phyloP scores from a whole-genome alignment of 2,888 invertebrate genomes.

The Oasisia sp. region DNA sequence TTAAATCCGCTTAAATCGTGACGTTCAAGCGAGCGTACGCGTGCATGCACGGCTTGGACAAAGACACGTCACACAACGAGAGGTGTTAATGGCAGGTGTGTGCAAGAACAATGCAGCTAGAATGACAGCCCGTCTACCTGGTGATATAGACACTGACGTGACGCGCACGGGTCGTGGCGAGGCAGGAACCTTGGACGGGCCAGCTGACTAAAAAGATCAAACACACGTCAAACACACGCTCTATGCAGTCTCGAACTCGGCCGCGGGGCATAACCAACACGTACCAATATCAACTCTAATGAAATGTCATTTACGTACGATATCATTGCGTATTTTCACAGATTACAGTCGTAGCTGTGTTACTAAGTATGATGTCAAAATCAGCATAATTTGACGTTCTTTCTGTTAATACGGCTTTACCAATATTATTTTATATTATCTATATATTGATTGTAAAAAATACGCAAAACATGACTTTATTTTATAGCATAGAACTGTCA shows the following conservation, averaged over 20 bases:
- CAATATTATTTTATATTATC: too few species aligned
- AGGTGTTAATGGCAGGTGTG: background rate
- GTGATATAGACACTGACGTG: background rate
- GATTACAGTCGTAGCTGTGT: background rate
- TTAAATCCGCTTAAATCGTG: too few species aligned
- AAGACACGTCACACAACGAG: background rate
- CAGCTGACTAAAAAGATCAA: background rate
- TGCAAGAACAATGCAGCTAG: background rate
- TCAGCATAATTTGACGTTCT: background rate
- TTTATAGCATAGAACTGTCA: background rate
- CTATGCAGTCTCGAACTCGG: background rate
- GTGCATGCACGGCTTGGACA: background rate
- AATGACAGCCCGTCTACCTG: constrained; percentile 11
- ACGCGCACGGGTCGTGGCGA: background rate
- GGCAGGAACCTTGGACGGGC: background rate
- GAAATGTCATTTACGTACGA: background rate
- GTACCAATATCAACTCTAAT: background rate
- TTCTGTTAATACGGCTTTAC: background rate
- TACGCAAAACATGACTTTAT: background rate
- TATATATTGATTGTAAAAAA: background rate
- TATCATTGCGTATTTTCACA: background rate
- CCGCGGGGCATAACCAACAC: background rate
- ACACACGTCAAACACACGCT: constrained; percentile 3
- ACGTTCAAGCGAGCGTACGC: too few species aligned
- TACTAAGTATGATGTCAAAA: background rate